phyloP scores from a whole-genome alignment of 2,888 invertebrate genomes.

The Augiades crinisus region DNA sequence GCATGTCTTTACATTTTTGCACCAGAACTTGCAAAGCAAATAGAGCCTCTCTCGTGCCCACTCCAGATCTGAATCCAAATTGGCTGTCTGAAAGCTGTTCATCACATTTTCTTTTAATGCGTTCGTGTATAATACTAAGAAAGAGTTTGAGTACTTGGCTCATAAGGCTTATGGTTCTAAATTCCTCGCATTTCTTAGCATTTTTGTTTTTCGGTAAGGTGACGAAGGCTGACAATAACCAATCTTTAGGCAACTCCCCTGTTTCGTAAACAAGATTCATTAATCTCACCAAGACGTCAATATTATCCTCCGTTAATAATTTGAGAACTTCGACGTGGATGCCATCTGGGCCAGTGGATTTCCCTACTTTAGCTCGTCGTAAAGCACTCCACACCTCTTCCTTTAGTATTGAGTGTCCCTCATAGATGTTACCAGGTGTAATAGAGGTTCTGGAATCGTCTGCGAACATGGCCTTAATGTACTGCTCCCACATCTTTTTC shows the following conservation, averaged over 20 bases:
- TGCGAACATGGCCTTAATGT: slow-evolving; percentile 15
- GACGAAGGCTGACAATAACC: slow-evolving; percentile 21
- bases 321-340: slow-evolving; percentile 24
- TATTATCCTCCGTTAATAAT: slow-evolving; percentile 13
- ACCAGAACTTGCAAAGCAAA: slow-evolving; percentile 28
- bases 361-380: slow-evolving; percentile 25
- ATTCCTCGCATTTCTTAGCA: not conserved
- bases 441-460: slow-evolving; percentile 7
- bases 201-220: not conserved
- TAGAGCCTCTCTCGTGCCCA: slow-evolving; percentile 28
- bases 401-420: slow-evolving; percentile 7
- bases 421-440: too few species aligned
- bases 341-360: slow-evolving; percentile 15
- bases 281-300: not conserved
- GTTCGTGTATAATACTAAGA: not conserved
- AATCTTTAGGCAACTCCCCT: slow-evolving; percentile 18
- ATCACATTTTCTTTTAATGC: not conserved
- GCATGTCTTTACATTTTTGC: slow-evolving; percentile 30
- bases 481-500: slow-evolving; percentile 16
- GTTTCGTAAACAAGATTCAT: slow-evolving; percentile 16
- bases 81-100: too few species aligned
- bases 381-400: slow-evolving; percentile 21
- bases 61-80: slow-evolving; percentile 25
- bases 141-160: not conserved
- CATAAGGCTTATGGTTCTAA: not conserved